phyloP scores from a whole-genome alignment of 2,888 invertebrate species.

The Bibio marci region DNA sequence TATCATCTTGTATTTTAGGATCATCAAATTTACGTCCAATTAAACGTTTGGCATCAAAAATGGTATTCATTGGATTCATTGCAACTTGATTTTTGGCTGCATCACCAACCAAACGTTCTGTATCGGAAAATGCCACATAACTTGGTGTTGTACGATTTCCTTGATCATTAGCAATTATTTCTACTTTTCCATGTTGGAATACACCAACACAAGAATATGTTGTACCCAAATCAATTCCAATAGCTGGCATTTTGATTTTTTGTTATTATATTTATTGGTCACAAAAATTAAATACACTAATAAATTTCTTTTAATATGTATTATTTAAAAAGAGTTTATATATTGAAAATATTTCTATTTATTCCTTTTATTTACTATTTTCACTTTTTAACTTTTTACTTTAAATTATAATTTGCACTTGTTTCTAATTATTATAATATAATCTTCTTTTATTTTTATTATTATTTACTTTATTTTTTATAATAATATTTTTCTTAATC shows the following conservation, averaged over 20 bases:
- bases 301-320: too few relatives aligned
- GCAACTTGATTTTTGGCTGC: slow-evolving; percentile 57
- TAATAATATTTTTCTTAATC: too few relatives aligned
- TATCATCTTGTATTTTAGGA: slow-evolving; percentile 48
- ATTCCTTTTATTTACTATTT: too few relatives aligned
- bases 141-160: slow-evolving; percentile 74
- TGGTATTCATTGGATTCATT: slow-evolving; percentile 55
- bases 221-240: slow-evolving; percentile 93
- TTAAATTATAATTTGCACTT: too few relatives aligned
- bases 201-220: slow-evolving; percentile 91
- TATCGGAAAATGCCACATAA: slow-evolving; percentile 50
- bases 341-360: too few relatives aligned
- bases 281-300: too few relatives aligned
- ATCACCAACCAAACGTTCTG: slow-evolving; percentile 45
- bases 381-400: too few relatives aligned
- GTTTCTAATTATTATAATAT: too few relatives aligned
- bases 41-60: slow-evolving; percentile 57
- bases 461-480: too few relatives aligned
- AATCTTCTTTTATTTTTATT: too few relatives aligned
- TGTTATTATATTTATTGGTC: too few relatives aligned
- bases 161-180: slow-evolving; percentile 81
- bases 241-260: slow-evolving; percentile 38
- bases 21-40: slow-evolving; percentile 60
- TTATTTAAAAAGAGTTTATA: too few relatives aligned
- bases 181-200: slow-evolving; percentile 81